Conservation (phyloP, 2,888 invertebrate genomes). For the Allygus modestus region DNA sequence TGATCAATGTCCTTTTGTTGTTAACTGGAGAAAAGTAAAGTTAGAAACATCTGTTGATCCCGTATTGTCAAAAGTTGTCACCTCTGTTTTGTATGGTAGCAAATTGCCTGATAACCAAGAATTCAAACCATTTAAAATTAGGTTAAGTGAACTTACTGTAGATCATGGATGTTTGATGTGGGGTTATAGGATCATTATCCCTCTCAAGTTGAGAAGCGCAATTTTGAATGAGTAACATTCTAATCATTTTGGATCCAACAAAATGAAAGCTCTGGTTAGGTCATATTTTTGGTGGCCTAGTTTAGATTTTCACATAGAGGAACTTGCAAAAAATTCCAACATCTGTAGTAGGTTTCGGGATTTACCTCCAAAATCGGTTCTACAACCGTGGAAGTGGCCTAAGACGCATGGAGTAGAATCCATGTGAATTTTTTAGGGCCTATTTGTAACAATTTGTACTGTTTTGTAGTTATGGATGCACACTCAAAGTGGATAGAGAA, state of each 20-base stretch:
- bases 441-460: neutral
- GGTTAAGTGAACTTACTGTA: no score
- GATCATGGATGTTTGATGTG: no score
- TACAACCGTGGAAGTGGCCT: neutral
- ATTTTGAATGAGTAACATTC: no score
- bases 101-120: neutral
- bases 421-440: neutral
- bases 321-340: neutral
- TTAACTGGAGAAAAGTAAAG: neutral
- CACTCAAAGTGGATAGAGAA: no score
- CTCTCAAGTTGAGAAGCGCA: no score
- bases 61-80: neutral
- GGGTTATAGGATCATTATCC: no score
- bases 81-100: neutral
- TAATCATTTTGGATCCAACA: no score
- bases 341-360: neutral
- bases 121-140: neutral
- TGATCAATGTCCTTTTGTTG: neutral
- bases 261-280: neutral
- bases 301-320: neutral
- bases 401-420: neutral
- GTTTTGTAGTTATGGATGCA: neutral
- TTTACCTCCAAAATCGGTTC: neutral
- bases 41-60: neutral
- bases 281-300: neutral